Evolutionary conservation across 2,113 vertebrate species (phyloP).

Genomic region (Podiceps cristatus): DNA sequence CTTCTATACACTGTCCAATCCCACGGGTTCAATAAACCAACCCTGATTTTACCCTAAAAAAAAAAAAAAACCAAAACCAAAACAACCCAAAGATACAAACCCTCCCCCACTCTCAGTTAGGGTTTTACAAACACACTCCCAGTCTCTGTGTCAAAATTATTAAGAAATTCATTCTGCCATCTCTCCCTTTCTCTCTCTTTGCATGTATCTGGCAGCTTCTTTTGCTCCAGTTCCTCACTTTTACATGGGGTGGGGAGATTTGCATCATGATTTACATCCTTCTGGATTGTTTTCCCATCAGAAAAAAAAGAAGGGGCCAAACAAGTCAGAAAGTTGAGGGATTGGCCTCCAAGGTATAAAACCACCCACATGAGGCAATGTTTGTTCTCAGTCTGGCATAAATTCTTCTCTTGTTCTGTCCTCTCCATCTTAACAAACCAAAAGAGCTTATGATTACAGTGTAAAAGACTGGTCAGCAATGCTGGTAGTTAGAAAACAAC

Average conservation of each 20-base stretch:
- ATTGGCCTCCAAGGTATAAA: slow-evolving; percentile 63
- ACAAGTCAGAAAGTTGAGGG: slow-evolving; percentile 38
- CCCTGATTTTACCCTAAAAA: slow-evolving; percentile 54
- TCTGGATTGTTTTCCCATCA: slow-evolving; percentile 55
- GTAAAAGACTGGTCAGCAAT: neutral
- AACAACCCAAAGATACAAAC: slow-evolving; percentile 38
- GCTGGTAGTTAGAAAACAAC: rapidly evolving
- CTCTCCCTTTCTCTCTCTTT: neutral
- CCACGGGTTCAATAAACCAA: slow-evolving; percentile 61
- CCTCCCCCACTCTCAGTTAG: slow-evolving; percentile 26
- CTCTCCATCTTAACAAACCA: neutral
- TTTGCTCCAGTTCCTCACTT: slow-evolving; percentile 27
- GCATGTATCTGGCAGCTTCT: neutral
- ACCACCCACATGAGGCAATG: slow-evolving; percentile 61
- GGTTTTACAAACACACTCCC: slow-evolving; percentile 67
- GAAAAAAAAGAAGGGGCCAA: slow-evolving; percentile 51
- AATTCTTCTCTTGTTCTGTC: slow-evolving; percentile 29
- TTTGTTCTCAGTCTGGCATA: slow-evolving; percentile 61
- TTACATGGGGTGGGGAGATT: neutral
- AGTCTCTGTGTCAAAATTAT: slow-evolving; percentile 62
- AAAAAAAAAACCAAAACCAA: neutral
- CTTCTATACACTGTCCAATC: slow-evolving; percentile 41
- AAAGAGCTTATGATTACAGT: neutral
- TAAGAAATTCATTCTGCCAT: slow-evolving; percentile 41
- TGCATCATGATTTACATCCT: slow-evolving; percentile 60